Percentiles rank a stretch among this genome's conserved stretches.
phyloP scores from a whole-genome alignment of 30 jellyfish, hydroid and myxozoan genomes.

The Mastigias papua region DNA sequence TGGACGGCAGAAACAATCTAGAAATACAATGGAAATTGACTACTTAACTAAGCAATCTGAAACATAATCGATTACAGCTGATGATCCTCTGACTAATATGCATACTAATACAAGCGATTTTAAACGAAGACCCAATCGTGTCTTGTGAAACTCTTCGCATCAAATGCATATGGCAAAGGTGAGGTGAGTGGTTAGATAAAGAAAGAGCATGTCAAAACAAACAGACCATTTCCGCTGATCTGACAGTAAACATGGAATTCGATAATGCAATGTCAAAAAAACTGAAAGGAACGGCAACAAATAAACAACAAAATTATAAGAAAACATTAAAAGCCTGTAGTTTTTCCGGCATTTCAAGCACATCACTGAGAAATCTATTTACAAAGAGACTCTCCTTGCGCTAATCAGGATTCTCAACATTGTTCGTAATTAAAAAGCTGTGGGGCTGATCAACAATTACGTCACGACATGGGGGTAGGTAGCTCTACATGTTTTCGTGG shows the following conservation, averaged over 20 bases:
- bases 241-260: neutral
- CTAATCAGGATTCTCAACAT: too few species aligned
- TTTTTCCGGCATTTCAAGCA: too few species aligned
- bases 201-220: neutral
- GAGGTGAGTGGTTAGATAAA: neutral
- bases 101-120: neutral
- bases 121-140: neutral
- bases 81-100: neutral
- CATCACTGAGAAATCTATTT: too few species aligned
- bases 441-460: too few species aligned
- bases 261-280: neutral
- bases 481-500: too few species aligned
- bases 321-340: too few species aligned
- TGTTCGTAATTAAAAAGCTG: too few species aligned
- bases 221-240: neutral
- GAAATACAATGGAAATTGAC: neutral
- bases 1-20: constrained; percentile 98
- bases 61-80: neutral
- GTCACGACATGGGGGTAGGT: too few species aligned
- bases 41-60: neutral
- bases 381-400: too few species aligned
- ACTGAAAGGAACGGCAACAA: neutral
- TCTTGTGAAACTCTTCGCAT: neutral
- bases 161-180: neutral
- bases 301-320: too few species aligned